Percentiles rank a stretch among this genome's conserved stretches.
Conservation (phyloP, 2,888 invertebrate species). For the Nemurella pictetii region DNA sequence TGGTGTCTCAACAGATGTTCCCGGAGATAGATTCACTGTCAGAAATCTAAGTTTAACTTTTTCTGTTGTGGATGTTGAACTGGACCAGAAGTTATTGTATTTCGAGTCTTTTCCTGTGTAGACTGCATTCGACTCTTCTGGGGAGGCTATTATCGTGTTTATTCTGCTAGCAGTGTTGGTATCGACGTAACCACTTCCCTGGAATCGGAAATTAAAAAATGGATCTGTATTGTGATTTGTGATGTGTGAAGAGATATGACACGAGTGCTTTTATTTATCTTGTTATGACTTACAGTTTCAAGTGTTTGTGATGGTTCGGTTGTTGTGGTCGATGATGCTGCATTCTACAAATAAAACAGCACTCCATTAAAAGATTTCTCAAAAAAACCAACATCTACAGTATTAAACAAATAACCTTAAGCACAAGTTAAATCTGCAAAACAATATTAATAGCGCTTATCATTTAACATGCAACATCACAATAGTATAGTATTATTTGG, state of each 20-base stretch:
- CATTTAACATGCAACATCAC: no score
- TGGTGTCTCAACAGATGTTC: neutral
- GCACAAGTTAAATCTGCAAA: neutral
- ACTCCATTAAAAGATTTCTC: neutral
- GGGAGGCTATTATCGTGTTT: neutral
- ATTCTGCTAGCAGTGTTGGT: neutral
- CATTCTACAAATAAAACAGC: neutral
- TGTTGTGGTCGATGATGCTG: neutral
- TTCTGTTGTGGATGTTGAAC: slow-evolving; percentile 14
- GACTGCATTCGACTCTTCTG: slow-evolving; percentile 16
- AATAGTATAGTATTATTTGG: no score
- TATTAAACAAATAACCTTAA: neutral
- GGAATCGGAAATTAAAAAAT: neutral
- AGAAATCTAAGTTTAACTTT: slow-evolving; percentile 15
- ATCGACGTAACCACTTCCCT: neutral
- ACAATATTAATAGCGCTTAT: no score
- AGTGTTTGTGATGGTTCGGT: neutral
- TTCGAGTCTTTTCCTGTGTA: slow-evolving; percentile 22
- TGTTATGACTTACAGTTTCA: neutral
- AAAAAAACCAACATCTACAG: neutral
- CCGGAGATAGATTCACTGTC: neutral
- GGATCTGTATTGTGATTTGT: neutral
- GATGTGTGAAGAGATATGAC: neutral
- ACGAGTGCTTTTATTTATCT: neutral
- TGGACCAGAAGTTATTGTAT: slow-evolving; percentile 26